These are phyloP conservation scores for Rhogogaster chlorosoma DNA, from an alignment of 2,888 invertebrate species.

Conservation along the genomic window DNA sequence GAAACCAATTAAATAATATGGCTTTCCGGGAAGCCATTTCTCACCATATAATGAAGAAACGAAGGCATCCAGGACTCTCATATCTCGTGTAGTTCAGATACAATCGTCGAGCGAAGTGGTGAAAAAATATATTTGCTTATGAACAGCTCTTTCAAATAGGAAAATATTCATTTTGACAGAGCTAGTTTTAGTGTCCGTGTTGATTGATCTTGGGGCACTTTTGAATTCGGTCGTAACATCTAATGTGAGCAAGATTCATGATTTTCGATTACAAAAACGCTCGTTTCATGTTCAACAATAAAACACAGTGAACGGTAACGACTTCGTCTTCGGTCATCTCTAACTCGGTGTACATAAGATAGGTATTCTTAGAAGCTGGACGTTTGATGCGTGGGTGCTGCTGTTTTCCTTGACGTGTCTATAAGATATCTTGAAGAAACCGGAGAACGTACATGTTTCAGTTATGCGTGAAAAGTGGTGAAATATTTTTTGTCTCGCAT, in stretches of 20 bases:
- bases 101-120: not conserved
- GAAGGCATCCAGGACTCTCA: not conserved
- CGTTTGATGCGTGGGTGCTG: slow-evolving; percentile 8
- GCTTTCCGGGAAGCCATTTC: not conserved
- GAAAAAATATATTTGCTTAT: not conserved
- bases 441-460: slow-evolving; percentile 14
- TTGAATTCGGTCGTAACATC: not conserved
- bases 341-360: not conserved
- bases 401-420: slow-evolving; percentile 23
- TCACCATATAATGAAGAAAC: not conserved
- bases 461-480: not conserved
- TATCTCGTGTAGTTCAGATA: not conserved
- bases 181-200: not conserved
- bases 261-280: slow-evolving; percentile 4
- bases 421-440: not conserved
- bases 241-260: not conserved
- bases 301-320: slow-evolving; percentile 8
- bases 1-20: not conserved
- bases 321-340: slow-evolving; percentile 1
- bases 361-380: not conserved
- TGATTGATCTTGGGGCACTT: not conserved
- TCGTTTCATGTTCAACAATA: slow-evolving; percentile 2
- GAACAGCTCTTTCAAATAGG: not conserved
- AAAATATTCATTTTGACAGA: not conserved
- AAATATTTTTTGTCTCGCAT: not conserved